Conservation (phyloP, 2,113 vertebrate species). For the Rhynchomys soricoides region DNA sequence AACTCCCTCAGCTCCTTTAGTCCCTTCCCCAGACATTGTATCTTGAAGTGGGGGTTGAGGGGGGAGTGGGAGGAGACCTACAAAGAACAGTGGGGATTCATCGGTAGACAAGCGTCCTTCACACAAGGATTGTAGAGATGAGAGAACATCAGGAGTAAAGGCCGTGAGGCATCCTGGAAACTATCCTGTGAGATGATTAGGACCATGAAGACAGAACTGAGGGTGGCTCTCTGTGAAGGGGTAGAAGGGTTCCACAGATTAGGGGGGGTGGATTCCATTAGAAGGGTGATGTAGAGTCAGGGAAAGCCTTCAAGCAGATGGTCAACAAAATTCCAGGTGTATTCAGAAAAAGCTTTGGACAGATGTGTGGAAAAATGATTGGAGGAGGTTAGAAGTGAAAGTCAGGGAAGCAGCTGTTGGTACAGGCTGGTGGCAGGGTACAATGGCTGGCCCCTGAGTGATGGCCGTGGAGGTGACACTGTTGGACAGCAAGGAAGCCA, state of each 20-base stretch:
- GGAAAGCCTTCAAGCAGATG: not conserved
- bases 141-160: not conserved
- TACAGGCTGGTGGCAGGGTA: not conserved
- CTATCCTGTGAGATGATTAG: no score
- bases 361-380: not conserved
- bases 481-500: not conserved
- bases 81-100: not conserved
- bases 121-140: not conserved
- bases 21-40: no score
- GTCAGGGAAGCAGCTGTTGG: not conserved
- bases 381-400: not conserved
- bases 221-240: not conserved
- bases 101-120: not conserved
- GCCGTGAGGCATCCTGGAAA: not conserved
- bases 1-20: no score
- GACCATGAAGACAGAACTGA: not conserved
- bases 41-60: not conserved
- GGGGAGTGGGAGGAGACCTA: not conserved
- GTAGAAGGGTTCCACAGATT: rapidly evolving
- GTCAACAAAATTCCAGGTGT: not conserved
- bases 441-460: not conserved
- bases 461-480: not conserved
- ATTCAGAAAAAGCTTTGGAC: not conserved
- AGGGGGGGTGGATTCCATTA: not conserved
- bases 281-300: not conserved